phyloP scores from a whole-genome alignment of 2,797 vertebrate genomes.

The Arctocebus calabarensis region DNA sequence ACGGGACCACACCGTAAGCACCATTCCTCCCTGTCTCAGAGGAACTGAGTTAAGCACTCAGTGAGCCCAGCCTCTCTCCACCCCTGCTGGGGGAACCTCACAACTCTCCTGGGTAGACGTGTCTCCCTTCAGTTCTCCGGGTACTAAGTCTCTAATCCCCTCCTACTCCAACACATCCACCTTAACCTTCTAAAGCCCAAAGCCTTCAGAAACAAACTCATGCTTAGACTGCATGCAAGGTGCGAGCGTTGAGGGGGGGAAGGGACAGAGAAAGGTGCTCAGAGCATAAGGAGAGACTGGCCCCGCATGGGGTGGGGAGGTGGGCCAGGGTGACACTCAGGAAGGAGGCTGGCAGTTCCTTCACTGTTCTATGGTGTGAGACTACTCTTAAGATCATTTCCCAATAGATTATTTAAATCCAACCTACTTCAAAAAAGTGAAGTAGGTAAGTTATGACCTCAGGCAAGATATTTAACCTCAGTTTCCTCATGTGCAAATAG shows the following conservation, averaged over 20 bases:
- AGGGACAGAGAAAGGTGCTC: background rate
- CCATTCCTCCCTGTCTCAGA: background rate
- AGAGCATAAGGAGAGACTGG: background rate
- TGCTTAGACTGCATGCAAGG: background rate
- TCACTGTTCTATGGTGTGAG: background rate
- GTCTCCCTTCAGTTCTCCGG: background rate
- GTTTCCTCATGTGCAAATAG: background rate
- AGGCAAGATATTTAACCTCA: background rate
- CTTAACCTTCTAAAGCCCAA: background rate
- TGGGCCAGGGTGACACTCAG: fast-evolving
- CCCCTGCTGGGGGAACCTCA: background rate
- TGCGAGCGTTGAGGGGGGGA: background rate
- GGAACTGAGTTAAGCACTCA: background rate
- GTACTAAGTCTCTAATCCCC: background rate
- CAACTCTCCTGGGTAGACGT: background rate
- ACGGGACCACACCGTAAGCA: too few relatives aligned
- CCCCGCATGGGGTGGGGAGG: background rate
- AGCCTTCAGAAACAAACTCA: background rate
- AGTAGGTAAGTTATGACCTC: too few relatives aligned
- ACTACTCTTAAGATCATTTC: background rate
- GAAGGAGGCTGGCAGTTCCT: background rate
- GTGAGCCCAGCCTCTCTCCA: background rate
- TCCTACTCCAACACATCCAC: background rate
- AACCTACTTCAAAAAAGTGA: background rate
- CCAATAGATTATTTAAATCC: background rate